Percentiles rank a stretch among this genome's conserved stretches.
These are phyloP conservation scores for Dicranocentrus wangi DNA, from an alignment of 2,888 invertebrate species.

Conservation along the genomic window DNA sequence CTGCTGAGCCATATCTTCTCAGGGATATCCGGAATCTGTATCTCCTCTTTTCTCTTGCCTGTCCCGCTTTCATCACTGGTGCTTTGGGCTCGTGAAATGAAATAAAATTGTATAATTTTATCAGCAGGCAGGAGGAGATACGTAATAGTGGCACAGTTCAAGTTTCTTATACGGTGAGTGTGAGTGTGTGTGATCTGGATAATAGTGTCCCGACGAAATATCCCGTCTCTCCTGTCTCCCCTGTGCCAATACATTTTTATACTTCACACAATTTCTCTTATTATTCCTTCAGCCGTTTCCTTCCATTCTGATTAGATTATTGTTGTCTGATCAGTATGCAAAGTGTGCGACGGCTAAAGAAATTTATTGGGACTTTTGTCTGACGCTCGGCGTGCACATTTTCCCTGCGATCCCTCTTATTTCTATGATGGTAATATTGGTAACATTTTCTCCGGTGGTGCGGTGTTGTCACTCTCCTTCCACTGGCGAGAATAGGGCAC, in stretches of 20 bases:
- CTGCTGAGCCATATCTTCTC: background rate
- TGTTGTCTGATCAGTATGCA: constrained; percentile 73
- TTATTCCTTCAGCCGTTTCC: constrained; percentile 43
- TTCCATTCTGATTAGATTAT: constrained; percentile 72
- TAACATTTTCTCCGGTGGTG: background rate
- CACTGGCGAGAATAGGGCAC: background rate
- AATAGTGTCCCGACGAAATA: constrained; percentile 9
- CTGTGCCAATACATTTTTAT: background rate
- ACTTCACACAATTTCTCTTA: constrained; percentile 31
- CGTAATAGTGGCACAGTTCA: constrained; percentile 24
- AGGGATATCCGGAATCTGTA: no score
- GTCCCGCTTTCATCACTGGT: background rate
- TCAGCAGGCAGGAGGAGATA: constrained; percentile 3
- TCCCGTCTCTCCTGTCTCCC: background rate
- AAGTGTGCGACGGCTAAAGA: constrained; percentile 65
- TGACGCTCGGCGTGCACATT: constrained; percentile 31
- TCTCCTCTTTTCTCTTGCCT: background rate
- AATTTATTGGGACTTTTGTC: constrained; percentile 69
- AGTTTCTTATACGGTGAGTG: constrained; percentile 12
- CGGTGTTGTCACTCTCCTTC: background rate
- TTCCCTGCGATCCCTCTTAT: constrained; percentile 14
- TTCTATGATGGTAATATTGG: no score
- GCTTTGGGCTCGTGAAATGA: constrained; percentile 15
- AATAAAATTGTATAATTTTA: constrained; percentile 39
- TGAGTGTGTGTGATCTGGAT: background rate